These are phyloP conservation scores for Pocillopora meandrina DNA, from an alignment of 92 coral and sea anemone genomes.

Conservation along the genomic window DNA sequence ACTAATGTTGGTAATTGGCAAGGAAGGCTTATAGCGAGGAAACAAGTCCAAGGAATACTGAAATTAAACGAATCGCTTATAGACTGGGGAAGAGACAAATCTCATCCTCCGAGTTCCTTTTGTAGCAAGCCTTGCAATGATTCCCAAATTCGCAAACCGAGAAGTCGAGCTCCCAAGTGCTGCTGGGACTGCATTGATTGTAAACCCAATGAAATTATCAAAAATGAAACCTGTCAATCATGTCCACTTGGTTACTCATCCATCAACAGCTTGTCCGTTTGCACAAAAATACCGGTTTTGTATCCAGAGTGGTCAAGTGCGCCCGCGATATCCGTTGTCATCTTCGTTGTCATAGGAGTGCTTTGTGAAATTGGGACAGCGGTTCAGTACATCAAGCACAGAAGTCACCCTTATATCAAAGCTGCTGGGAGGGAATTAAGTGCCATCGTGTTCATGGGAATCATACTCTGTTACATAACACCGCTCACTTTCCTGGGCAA, in stretches of 20 bases:
- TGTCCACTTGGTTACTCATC: conserved; percentile 72
- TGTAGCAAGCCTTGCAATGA: conserved; percentile 72
- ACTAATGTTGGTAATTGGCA: conserved; percentile 71
- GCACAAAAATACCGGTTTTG: conserved; percentile 59
- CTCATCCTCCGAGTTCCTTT: conserved; percentile 59
- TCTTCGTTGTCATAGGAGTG: conserved; percentile 55
- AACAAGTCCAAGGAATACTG: conserved; percentile 50
- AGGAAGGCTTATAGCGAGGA: conserved; percentile 57
- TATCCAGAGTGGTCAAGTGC: conserved; percentile 71
- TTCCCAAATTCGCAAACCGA: conserved; percentile 47
- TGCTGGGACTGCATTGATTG: conserved; percentile 84
- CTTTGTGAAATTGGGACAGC: conserved; percentile 54
- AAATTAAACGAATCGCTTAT: conserved; percentile 44
- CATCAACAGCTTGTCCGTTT: conserved; percentile 46
- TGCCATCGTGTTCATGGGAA: conserved; percentile 67
- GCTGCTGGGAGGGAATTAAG: conserved; percentile 82
- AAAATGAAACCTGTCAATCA: conserved; percentile 64
- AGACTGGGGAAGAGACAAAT: conserved; percentile 45
- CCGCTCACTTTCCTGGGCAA: conserved; percentile 59
- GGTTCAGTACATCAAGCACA: conserved; percentile 49
- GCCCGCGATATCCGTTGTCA: conserved; percentile 29
- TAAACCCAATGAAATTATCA: conserved; percentile 43
- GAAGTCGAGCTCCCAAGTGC: conserved; percentile 50
- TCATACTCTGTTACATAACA: conserved; percentile 59
- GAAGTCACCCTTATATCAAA: conserved; percentile 64